A percentile compares a stretch with the other conserved stretches of the same genome.
These are phyloP conservation scores for Unio pictorum DNA, from an alignment of 2,888 invertebrate genomes.

Conservation along the genomic window DNA sequence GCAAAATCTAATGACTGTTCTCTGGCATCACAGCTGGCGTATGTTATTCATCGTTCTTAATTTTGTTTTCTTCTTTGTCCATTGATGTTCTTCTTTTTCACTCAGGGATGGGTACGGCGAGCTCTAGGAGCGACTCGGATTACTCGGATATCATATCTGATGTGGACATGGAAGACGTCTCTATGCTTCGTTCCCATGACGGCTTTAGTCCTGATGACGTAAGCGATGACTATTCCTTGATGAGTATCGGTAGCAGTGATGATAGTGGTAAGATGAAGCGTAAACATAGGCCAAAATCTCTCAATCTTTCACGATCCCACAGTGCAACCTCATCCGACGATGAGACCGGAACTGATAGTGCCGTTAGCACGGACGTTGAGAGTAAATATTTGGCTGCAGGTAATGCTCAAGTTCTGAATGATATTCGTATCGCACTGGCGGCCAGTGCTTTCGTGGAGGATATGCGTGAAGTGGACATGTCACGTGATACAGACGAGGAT, in stretches of 20 bases:
- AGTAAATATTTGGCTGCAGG: conserved; percentile 29
- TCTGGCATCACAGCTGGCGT: no score
- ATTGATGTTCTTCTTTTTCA: conserved; percentile 2
- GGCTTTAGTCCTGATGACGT: conserved; percentile 60
- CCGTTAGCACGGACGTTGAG: conserved; percentile 47
- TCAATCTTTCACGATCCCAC: conserved; percentile 61
- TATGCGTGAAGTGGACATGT: conserved; percentile 44
- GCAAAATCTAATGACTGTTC: no score
- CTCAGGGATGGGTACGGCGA: conserved; percentile 40
- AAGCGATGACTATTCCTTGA: conserved; percentile 56
- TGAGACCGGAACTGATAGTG: conserved; percentile 43
- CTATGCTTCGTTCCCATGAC: conserved; percentile 50
- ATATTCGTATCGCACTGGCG: conserved; percentile 41
- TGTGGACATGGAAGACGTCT: conserved; percentile 60
- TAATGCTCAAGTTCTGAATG: conserved; percentile 34
- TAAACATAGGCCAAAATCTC: conserved; percentile 60
- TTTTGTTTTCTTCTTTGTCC: not conserved
- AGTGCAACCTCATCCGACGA: conserved; percentile 65
- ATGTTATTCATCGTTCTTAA: not conserved
- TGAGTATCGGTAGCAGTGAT: conserved; percentile 52
- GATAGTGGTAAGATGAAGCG: conserved; percentile 45
- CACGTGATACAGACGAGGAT: conserved; percentile 39
- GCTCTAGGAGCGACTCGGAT: conserved; percentile 62
- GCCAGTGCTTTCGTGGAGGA: conserved; percentile 52
- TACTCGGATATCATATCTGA: conserved; percentile 59